These are phyloP conservation scores for Meloidogyne floridensis DNA, from an alignment of 1,140 invertebrate species.

Conservation along the genomic window DNA sequence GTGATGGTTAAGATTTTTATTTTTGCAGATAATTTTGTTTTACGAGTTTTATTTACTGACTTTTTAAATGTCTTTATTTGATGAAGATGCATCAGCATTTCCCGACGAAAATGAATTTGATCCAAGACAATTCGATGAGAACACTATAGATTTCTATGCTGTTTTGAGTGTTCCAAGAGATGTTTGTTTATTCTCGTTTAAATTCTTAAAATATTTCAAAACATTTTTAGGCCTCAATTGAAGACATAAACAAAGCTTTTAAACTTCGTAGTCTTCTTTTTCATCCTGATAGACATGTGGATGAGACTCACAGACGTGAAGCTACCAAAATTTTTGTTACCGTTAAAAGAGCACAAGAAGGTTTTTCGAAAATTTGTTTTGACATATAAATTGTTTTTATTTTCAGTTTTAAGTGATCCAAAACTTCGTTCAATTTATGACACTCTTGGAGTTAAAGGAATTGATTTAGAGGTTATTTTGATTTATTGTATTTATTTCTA, in stretches of 20 bases:
- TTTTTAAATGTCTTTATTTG: slow-evolving; percentile 9
- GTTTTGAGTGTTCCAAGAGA: slow-evolving; percentile 58
- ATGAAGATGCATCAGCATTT: background rate
- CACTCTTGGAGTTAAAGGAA: slow-evolving; percentile 55
- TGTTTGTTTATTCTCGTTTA: slow-evolving; percentile 43
- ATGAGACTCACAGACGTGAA: slow-evolving; percentile 56
- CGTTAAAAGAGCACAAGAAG: slow-evolving; percentile 57
- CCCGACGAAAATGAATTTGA: background rate
- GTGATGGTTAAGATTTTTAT: too few relatives aligned
- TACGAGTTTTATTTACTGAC: background rate
- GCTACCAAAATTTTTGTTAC: slow-evolving; percentile 60
- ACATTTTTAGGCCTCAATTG: slow-evolving; percentile 54
- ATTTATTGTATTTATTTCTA: background rate
- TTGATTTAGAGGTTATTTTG: slow-evolving; percentile 46
- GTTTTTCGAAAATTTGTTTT: slow-evolving; percentile 34
- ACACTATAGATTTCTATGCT: slow-evolving; percentile 60
- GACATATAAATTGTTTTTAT: slow-evolving; percentile 15
- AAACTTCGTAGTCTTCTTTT: slow-evolving; percentile 60
- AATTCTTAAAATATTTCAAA: slow-evolving; percentile 3
- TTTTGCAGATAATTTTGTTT: too few relatives aligned
- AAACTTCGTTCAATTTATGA: slow-evolving; percentile 61
- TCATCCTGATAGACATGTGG: slow-evolving; percentile 61
- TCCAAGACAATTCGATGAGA: slow-evolving; percentile 39
- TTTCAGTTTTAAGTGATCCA: slow-evolving; percentile 59
- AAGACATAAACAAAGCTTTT: slow-evolving; percentile 62